Evolutionary conservation across 2,113 vertebrate species (phyloP), one percentile per base, ranked within the genome.

Genomic region (Sisor rabdophorus): DNA sequence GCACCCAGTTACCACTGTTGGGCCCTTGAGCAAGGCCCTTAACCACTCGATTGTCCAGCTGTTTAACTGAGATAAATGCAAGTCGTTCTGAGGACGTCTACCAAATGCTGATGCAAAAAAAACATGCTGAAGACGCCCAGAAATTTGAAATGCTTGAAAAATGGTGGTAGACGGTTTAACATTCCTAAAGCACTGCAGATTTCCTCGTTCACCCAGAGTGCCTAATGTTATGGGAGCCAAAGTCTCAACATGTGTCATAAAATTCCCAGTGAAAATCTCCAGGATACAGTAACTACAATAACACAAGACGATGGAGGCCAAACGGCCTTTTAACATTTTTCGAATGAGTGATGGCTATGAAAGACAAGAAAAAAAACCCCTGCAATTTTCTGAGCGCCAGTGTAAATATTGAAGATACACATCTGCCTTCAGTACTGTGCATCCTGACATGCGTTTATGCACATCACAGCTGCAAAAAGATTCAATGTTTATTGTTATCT

Each of bases 121-220:
- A 36, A 52, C 64, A 24, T 58, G 26, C 1, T 48, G 40, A 58
- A 69, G 53, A 19, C 69, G 44, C 53, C 75, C 75, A 76, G 50
- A 76, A 69, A 79, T 60, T 28, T 56, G 70, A 20, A 60, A 32
- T 26, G 24, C n/a, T 12, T 70, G 55, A 77, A 74, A 74, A 59
- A 61, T 78, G 54, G 44, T 11, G 55, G 56, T 22, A 56, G 28
- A 28, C 68, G 69, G 64, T 77, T 74, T 81, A 70, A 74, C 80
- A 73, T 81, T 81, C 69, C 47, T 73, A 64, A 81, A 71, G 61
- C 52, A 61, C 22, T 6, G 30, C 26, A 55, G 80, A 78, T 71
- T 81, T 75, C 55, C 56, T 73, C 54, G 22, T 36, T 30, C n/a
- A 36, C 20, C 16, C 58, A n/a, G 40, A 44, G 3, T 36, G 20